Conservation (phyloP, 2,888 invertebrate species). For the Platycnemis pennipes region DNA sequence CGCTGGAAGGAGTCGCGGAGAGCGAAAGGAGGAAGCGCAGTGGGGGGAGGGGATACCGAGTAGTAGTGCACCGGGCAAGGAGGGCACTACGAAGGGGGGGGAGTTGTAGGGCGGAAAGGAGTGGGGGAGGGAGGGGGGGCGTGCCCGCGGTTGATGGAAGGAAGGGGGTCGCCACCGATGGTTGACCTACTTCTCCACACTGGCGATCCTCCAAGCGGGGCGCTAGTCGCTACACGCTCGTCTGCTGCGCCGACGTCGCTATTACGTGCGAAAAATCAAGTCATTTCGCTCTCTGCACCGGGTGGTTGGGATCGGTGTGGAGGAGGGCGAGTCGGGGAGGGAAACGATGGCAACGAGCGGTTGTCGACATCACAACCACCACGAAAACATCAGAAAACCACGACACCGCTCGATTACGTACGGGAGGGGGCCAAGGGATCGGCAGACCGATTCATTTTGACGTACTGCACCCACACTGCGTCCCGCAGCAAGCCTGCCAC, state of each 20-base stretch:
- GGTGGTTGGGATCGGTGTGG: background rate
- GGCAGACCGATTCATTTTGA: no score
- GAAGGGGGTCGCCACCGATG: conserved; percentile 46
- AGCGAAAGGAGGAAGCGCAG: background rate
- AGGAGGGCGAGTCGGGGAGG: background rate
- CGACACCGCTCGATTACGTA: no score
- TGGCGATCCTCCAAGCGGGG: conserved; percentile 65
- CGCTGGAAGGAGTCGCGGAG: background rate
- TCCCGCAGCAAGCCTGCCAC: no score
- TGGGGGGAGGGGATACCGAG: conserved; percentile 16
- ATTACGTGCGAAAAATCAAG: conserved; percentile 41
- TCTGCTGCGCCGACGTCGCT: conserved; percentile 41
- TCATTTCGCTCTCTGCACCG: conserved; percentile 13
- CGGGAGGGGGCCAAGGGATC: no score
- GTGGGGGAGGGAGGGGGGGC: background rate
- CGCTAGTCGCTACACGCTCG: conserved; percentile 56
- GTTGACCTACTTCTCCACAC: conserved; percentile 62
- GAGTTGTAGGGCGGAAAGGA: background rate
- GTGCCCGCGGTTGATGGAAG: background rate
- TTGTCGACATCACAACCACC: no score
- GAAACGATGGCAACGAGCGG: background rate
- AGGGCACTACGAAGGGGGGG: background rate
- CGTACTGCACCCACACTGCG: no score
- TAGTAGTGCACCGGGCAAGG: conserved; percentile 38
- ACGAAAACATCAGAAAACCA: no score